Evolutionary conservation across 2,113 vertebrate species (phyloP).

Genomic region (Hepsetus odoe): DNA sequence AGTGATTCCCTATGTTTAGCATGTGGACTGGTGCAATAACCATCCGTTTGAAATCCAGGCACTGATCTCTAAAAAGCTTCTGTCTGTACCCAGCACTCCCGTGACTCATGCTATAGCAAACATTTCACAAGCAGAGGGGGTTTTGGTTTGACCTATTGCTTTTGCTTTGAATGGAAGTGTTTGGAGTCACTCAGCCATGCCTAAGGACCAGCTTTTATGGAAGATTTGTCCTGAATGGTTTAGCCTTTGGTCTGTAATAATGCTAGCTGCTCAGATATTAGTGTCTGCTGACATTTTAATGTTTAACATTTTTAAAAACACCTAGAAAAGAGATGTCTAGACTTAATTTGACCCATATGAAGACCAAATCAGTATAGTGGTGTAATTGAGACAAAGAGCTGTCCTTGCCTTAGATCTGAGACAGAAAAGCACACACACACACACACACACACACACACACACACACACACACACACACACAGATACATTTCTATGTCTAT

Average conservation of each 20-base stretch:
- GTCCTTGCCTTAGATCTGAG: neutral
- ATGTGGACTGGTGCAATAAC: neutral
- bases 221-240: neutral
- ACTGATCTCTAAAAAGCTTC: neutral
- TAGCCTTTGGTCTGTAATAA: slow-evolving; percentile 3
- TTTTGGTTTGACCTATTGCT: slow-evolving; percentile 18
- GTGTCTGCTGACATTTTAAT: neutral
- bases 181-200: slow-evolving; percentile 29
- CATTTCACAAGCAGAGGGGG: neutral
- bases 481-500: slow-evolving; percentile 1
- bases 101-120: slow-evolving; percentile 7
- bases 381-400: neutral
- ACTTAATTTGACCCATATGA: neutral
- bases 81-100: neutral
- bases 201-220: neutral
- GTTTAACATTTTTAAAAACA: neutral
- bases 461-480: too few species aligned
- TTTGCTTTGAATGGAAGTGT: neutral
- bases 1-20: neutral
- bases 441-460: neutral
- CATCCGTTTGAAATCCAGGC: slow-evolving; percentile 2
- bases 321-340: neutral
- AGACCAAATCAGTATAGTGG: neutral
- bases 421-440: neutral
- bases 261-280: neutral